Evolutionary conservation across 2,888 invertebrate genomes (phyloP).

Genomic region (Nephrotoma flavescens): DNA sequence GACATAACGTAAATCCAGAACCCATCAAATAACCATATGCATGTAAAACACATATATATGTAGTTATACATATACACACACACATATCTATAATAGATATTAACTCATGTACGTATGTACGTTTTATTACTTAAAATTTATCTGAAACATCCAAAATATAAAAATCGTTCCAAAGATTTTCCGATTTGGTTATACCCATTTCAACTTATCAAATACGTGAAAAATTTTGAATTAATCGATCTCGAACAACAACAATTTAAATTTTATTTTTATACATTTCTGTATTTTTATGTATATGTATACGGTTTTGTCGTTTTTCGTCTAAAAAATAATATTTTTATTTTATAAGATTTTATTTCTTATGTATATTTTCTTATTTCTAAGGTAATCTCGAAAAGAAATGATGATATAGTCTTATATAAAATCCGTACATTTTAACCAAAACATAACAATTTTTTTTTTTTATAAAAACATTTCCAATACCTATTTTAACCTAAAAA

Average conservation of each 20-base stretch:
- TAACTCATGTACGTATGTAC: not conserved
- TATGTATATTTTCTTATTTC: not conserved
- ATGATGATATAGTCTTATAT: not conserved
- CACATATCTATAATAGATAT: not conserved
- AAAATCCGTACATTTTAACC: not conserved
- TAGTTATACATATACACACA: not conserved
- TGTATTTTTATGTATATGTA: not conserved
- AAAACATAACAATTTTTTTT: not conserved
- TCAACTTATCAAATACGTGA: not conserved
- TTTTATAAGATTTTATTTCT: not conserved
- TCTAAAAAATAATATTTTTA: not conserved
- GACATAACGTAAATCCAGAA: not conserved
- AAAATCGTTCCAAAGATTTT: not conserved
- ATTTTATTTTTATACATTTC: not conserved
- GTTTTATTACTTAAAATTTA: not conserved
- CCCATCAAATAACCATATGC: not conserved
- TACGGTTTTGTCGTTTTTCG: not conserved
- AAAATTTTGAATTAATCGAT: not conserved
- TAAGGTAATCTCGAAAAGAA: not conserved
- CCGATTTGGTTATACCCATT: not conserved
- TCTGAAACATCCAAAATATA: not conserved
- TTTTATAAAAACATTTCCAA: not conserved
- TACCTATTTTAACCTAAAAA: not conserved
- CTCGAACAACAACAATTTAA: not conserved
- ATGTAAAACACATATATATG: no score